A percentile compares a stretch with the other conserved stretches of the same genome.
phyloP scores from a whole-genome alignment of 2,113 vertebrate genomes.

The Pontoporia blainvillei region DNA sequence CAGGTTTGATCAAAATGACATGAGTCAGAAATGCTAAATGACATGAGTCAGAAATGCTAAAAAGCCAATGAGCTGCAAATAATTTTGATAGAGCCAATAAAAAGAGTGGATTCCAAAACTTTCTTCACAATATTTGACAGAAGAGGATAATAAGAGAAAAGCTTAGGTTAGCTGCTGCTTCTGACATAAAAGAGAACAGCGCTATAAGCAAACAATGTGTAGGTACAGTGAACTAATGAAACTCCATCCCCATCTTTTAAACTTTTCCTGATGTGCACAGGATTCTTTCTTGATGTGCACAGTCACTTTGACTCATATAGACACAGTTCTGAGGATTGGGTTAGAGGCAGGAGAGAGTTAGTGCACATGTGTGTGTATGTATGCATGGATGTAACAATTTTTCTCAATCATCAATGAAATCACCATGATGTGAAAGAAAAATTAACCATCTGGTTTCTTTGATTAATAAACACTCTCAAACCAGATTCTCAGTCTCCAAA shows the following conservation, averaged over 20 bases:
- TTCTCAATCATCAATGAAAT: not conserved
- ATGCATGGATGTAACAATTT: not conserved
- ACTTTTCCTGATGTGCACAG: not conserved
- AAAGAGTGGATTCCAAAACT: not conserved
- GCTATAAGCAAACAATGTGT: not conserved
- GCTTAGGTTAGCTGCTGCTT: not conserved
- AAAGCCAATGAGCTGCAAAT: not conserved
- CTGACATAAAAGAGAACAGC: not conserved
- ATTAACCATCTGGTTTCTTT: not conserved
- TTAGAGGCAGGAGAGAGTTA: not conserved
- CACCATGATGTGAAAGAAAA: not conserved
- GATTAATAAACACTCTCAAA: not conserved
- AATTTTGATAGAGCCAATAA: not conserved
- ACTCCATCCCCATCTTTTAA: not conserved
- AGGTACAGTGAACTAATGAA: not conserved
- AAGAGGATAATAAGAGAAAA: not conserved
- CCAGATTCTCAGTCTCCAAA: not conserved
- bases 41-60: slow-evolving; percentile 1
- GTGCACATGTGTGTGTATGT: not conserved
- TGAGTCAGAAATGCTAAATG: not conserved
- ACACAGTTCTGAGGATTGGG: not conserved
- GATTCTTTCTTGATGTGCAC: not conserved
- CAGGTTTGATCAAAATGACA: slow-evolving; percentile 40
- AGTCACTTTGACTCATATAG: not conserved
- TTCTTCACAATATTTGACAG: not conserved